Conservation (phyloP, 2,113 vertebrate species). For the Thunnus maccoyii region DNA sequence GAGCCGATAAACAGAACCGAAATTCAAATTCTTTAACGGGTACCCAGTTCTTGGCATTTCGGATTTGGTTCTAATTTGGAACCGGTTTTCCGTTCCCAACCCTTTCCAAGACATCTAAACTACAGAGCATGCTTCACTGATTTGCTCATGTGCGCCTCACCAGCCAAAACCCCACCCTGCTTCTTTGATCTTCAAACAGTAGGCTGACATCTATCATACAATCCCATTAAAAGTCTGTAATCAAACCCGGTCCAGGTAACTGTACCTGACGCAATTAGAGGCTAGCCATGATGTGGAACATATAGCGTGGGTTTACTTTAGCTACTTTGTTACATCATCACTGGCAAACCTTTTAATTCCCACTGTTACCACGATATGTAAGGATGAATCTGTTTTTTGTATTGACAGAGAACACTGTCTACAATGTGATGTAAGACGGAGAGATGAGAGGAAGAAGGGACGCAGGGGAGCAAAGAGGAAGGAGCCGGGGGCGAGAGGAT, state of each 20-base stretch:
- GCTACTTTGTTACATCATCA: neutral
- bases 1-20: too few relatives aligned
- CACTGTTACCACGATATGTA: neutral
- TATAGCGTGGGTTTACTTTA: neutral
- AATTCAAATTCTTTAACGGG: too few relatives aligned
- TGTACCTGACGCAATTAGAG: neutral
- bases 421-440: conserved; percentile 18
- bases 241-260: neutral
- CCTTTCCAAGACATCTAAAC: conserved; percentile 17
- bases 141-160: neutral
- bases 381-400: conserved; percentile 11
- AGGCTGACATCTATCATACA: neutral
- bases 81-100: too few relatives aligned
- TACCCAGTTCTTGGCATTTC: too few relatives aligned
- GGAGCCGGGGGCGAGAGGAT: conserved; percentile 33
- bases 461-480: conserved; percentile 28
- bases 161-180: neutral
- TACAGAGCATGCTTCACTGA: neutral
- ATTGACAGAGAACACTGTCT: conserved; percentile 1
- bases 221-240: neutral
- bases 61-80: too few relatives aligned
- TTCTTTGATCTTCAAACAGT: neutral
- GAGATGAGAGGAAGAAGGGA: conserved; percentile 32
- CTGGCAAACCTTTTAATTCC: neutral
- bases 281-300: neutral